Conservation (phyloP, 2,888 invertebrate species). For the Boloria selene region DNA sequence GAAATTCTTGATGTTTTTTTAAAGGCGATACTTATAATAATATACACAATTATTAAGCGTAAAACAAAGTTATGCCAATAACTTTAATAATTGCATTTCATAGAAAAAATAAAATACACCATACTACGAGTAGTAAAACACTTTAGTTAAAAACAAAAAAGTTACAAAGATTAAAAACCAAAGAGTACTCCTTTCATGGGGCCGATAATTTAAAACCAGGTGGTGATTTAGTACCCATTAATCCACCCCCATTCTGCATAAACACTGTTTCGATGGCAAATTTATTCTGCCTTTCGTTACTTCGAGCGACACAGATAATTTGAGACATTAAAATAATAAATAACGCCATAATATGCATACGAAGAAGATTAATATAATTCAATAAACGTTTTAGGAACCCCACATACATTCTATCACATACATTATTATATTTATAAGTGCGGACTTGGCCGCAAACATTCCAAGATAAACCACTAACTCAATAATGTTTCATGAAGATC, state of each 20-base stretch:
- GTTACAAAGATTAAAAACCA: conserved; percentile 9
- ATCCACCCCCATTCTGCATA: conserved; percentile 19
- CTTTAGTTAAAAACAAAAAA: neutral
- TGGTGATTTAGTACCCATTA: conserved; percentile 30
- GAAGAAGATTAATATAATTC: conserved; percentile 40
- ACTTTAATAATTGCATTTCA: too few relatives aligned
- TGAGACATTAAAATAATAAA: conserved; percentile 38
- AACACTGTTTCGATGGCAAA: conserved; percentile 26
- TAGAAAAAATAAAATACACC: neutral
- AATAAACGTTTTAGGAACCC: conserved; percentile 32
- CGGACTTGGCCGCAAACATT: conserved; percentile 39
- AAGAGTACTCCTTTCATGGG: conserved; percentile 6
- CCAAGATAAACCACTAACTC: conserved; percentile 48
- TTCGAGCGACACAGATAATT: conserved; percentile 22
- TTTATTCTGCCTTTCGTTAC: conserved; percentile 28
- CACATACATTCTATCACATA: conserved; percentile 34
- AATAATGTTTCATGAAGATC: conserved; percentile 46
- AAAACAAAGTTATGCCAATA: too few relatives aligned
- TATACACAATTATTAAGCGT: too few relatives aligned
- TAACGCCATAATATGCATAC: conserved; percentile 33
- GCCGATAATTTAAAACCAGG: conserved; percentile 17
- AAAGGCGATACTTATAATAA: too few relatives aligned
- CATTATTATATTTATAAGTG: conserved; percentile 25
- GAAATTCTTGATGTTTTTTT: too few relatives aligned
- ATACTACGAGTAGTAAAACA: neutral